These are phyloP conservation scores for Harlomillsia oculata DNA, from an alignment of 1,140 invertebrate genomes.

Conservation along the genomic window DNA sequence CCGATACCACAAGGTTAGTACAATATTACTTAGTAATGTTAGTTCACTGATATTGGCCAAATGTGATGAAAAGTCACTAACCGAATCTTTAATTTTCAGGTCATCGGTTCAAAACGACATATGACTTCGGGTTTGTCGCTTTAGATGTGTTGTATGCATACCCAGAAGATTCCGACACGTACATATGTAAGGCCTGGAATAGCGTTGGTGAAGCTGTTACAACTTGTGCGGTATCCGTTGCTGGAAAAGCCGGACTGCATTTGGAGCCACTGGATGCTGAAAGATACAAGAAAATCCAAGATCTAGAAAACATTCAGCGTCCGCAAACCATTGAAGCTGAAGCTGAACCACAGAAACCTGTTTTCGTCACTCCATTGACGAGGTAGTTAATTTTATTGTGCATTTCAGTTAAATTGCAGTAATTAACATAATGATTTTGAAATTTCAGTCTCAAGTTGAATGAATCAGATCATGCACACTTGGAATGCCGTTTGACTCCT, in stretches of 20 bases:
- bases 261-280: conserved; percentile 76
- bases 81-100: conserved; percentile 38
- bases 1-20: conserved; percentile 69
- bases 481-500: conserved; percentile 90
- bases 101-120: conserved; percentile 48
- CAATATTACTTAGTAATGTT: neutral
- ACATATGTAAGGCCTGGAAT: conserved; percentile 43
- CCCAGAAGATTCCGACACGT: conserved; percentile 43
- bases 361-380: conserved; percentile 74
- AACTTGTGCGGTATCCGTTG: conserved; percentile 71
- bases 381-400: too few species aligned
- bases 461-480: conserved; percentile 83
- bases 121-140: conserved; percentile 49
- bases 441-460: too few species aligned
- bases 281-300: conserved; percentile 74
- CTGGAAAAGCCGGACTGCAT: conserved; percentile 70
- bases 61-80: neutral
- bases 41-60: neutral
- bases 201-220: conserved; percentile 56
- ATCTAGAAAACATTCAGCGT: conserved; percentile 70
- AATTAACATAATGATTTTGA: conserved; percentile 70
- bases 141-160: conserved; percentile 48
- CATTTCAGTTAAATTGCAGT: too few species aligned
- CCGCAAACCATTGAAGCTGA: conserved; percentile 65
- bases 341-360: conserved; percentile 67